These are phyloP conservation scores for Atta colombica DNA, from an alignment of 1,140 invertebrate species.

Conservation along the genomic window DNA sequence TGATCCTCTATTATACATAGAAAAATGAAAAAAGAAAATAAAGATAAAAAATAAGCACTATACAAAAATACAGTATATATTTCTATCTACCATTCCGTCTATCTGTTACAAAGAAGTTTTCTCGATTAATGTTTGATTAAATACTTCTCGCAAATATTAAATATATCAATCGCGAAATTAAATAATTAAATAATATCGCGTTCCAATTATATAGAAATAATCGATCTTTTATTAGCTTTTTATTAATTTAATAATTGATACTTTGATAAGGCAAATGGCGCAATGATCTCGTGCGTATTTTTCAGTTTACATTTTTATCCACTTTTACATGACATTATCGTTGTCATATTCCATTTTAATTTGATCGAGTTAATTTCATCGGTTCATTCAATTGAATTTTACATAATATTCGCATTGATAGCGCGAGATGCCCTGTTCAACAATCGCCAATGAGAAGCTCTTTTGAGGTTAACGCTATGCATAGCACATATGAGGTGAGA, in stretches of 20 bases:
- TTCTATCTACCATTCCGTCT: background rate
- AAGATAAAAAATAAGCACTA: conserved; percentile 13
- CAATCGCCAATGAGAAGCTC: conserved; percentile 43
- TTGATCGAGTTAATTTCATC: background rate
- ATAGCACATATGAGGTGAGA: conserved; percentile 61
- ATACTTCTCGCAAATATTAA: background rate
- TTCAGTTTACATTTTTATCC: background rate
- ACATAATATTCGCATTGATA: conserved; percentile 20
- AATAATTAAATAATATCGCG: too few species aligned
- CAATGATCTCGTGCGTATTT: background rate
- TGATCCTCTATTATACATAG: background rate
- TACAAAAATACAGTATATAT: conserved; percentile 4
- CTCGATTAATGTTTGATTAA: background rate
- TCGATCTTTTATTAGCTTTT: background rate
- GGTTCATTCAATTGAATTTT: background rate
- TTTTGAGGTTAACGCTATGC: conserved; percentile 54
- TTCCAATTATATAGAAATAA: background rate
- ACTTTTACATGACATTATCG: background rate
- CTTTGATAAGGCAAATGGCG: background rate
- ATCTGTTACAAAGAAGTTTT: background rate
- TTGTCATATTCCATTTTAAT: background rate
- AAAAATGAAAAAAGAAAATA: background rate
- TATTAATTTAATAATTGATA: background rate
- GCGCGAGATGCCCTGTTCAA: conserved; percentile 34
- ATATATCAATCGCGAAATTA: too few species aligned